phyloP scores from a whole-genome alignment of 2,797 vertebrate genomes.

The Vultur gryphus region DNA sequence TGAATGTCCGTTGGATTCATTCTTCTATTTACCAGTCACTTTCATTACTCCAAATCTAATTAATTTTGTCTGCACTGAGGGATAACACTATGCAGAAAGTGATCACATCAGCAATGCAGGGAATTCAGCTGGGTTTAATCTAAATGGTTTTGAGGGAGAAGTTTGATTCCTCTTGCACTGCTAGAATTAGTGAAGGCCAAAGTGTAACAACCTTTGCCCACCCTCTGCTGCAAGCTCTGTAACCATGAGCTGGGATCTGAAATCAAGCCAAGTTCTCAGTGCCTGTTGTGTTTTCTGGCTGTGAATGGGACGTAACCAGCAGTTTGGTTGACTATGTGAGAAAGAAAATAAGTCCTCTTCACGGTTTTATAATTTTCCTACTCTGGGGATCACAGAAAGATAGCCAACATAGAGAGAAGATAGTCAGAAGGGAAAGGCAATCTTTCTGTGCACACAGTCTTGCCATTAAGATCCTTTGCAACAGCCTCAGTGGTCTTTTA shows the following conservation, averaged over 20 bases:
- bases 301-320: neutral
- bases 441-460: neutral
- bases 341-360: neutral
- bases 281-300: neutral
- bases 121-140: neutral
- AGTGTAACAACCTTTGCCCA: neutral
- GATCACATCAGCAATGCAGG: neutral
- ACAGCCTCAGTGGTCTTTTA: neutral
- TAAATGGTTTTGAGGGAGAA: neutral
- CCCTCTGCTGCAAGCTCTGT: neutral
- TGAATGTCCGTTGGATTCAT: conserved; percentile 25
- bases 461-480: neutral
- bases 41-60: conserved; percentile 37
- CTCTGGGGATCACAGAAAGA: neutral
- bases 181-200: neutral
- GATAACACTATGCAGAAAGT: neutral
- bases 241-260: neutral
- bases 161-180: neutral
- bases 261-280: neutral
- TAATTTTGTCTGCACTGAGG: conserved; percentile 5
- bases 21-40: neutral
- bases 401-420: neutral
- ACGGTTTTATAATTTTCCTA: neutral
- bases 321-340: neutral
- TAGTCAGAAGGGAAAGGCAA: neutral